Conservation (phyloP, 2,797 vertebrate genomes). For the Eleutherodactylus coqui region DNA sequence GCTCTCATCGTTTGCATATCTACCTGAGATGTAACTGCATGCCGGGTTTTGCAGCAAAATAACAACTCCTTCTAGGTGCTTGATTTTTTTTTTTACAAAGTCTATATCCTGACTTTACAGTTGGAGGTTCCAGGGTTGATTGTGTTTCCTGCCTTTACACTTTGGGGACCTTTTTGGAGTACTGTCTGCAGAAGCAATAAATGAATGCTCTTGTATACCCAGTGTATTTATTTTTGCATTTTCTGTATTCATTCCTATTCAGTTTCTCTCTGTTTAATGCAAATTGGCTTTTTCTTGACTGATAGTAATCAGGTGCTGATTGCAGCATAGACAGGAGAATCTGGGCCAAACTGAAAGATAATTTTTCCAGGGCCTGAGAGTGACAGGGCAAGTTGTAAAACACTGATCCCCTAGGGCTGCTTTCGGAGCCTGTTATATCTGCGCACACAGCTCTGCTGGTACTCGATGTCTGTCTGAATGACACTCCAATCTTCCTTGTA, state of each 20-base stretch:
- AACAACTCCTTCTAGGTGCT: no score
- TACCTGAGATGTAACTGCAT: no score
- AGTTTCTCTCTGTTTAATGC: conserved; percentile 51
- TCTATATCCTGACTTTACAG: neutral
- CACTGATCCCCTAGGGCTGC: neutral
- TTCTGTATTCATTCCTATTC: conserved; percentile 39
- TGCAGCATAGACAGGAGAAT: conserved; percentile 42
- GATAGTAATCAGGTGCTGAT: conserved; percentile 57
- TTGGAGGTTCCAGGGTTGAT: neutral
- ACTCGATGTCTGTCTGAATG: conserved; percentile 24
- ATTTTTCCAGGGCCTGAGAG: conserved; percentile 41
- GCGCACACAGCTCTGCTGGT: neutral
- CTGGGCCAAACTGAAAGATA: conserved; percentile 43
- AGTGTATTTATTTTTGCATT: conserved; percentile 29
- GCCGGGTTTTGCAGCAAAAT: no score
- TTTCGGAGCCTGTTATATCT: conserved; percentile 15
- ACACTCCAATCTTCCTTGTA: conserved; percentile 25
- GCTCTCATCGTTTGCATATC: no score
- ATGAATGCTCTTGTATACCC: neutral
- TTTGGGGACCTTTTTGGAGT: neutral
- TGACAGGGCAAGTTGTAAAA: conserved; percentile 27
- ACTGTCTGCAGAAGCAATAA: neutral
- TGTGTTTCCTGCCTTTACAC: neutral
- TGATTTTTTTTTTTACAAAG: no score
- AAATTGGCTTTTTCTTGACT: conserved; percentile 57